Evolutionary conservation across 2,888 invertebrate genomes (phyloP).

Genomic region (Ellobium chinense): DNA sequence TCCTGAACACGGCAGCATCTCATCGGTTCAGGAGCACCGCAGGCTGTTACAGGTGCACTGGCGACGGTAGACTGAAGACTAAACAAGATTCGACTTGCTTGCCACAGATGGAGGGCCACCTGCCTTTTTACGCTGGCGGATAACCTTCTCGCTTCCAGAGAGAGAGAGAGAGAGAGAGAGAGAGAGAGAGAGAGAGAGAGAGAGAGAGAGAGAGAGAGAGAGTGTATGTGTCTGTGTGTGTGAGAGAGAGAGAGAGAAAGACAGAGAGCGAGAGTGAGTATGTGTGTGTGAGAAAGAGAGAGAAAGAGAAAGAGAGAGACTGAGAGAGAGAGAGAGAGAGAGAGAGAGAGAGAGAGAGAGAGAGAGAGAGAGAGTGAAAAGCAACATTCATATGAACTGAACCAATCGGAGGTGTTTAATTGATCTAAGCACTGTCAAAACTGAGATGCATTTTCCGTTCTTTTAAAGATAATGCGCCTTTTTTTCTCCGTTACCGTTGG

Average conservation of each 20-base stretch:
- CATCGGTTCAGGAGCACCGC: no score
- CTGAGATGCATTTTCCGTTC: no score
- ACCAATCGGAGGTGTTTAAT: no score
- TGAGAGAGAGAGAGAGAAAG: background rate
- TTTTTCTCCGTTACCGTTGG: no score
- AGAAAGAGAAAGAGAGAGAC: background rate
- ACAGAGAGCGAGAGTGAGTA: background rate
- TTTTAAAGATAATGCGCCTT: no score
- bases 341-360: conserved; percentile 1
- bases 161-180: background rate
- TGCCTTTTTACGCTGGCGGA: no score
- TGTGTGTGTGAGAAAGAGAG: background rate
- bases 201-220: conserved; percentile 13
- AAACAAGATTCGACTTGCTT: background rate
- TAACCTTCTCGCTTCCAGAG: no score
- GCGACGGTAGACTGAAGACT: background rate
- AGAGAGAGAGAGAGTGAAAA: no score
- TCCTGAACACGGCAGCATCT: no score
- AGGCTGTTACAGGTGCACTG: background rate
- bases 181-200: conserved; percentile 2
- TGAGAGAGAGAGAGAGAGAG: conserved; percentile 1
- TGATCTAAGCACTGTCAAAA: no score
- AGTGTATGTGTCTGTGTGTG: background rate
- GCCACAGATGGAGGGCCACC: background rate
- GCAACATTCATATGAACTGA: no score